Base-by-base conservation (phyloP, 1,140 invertebrate species). In the Drosophila micromelanica region DNA sequence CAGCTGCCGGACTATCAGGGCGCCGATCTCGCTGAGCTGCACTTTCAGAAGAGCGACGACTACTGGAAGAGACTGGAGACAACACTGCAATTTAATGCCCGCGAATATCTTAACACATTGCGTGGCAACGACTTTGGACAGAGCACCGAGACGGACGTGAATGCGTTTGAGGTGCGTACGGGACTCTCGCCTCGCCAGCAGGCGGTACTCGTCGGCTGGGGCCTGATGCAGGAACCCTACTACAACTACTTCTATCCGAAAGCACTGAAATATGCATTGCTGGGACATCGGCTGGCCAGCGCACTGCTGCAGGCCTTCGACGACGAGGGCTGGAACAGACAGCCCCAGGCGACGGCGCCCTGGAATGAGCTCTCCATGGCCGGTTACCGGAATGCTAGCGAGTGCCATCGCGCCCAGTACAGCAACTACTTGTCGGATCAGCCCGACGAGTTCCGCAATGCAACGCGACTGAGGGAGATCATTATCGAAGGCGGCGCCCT, bases 291-390 rank as follows among this genome's bases (percentile, higher is more conserved):
- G 0, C 96, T 98, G 95, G 98, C 97, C 7, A 97, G 98, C 87
- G 97, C 98, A 90, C 91, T 99, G 13, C 97, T 97, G 0, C 97
- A 98, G 91, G 97, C 97, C 2, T 99, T 99, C 93, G 98, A 99
- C 92, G 97, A 99, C 92, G 97, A 98, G 94, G 98, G 97, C 93
- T 98, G 98, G 2, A 99, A 98, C 70, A 45, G 51, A 0, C 30
- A 74, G 30, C 74, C 81, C 0, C 74, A 80, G 11, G 61, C 59
- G 2, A 78, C 78, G 0, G 52, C 74, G 5, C 99, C 98, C 97
- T 99, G 98, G 98, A 97, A 98, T 73, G 97, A 98, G 78, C 94
- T 95, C 0, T 99, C 98, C 0, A 97, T 98, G 67, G 94, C 95
- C 0, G 95, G 94, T 46, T 99, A 99, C 90, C 97, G 98, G 79